Conservation (phyloP, 2,113 vertebrate genomes). For the Leucopsar rothschildi region DNA sequence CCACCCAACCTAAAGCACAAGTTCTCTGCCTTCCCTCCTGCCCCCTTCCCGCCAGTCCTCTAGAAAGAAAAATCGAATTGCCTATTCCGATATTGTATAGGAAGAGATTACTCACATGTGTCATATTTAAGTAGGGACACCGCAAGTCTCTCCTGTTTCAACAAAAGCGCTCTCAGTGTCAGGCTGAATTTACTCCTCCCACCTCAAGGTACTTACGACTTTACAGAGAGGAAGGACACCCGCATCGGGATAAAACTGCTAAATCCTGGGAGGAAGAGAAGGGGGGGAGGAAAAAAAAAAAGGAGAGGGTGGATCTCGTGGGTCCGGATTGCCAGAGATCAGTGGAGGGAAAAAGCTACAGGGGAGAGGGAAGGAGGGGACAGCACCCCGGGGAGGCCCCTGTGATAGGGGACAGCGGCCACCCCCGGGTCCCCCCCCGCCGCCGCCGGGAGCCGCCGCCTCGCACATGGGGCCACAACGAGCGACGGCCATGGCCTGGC, state of each 20-base stretch:
- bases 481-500: background rate
- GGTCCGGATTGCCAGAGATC: background rate
- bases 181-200: constrained; percentile 53
- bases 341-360: background rate
- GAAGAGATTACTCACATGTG: constrained; percentile 59
- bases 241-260: constrained; percentile 43
- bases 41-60: background rate
- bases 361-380: background rate
- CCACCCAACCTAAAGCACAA: background rate
- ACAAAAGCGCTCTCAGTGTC: constrained; percentile 56
- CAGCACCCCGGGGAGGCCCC: background rate
- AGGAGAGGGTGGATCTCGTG: constrained; percentile 23
- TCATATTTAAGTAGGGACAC: constrained; percentile 60
- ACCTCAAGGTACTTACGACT: constrained; percentile 58
- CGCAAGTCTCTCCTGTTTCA: constrained; percentile 52
- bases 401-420: background rate
- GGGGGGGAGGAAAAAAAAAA: background rate
- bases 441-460: background rate
- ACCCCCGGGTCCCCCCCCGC: background rate
- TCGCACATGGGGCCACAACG: background rate
- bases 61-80: constrained; percentile 38
- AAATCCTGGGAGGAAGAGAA: constrained; percentile 47
- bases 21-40: background rate
- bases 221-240: constrained; percentile 56
- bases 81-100: constrained; percentile 34